phyloP scores from a whole-genome alignment of 1,140 invertebrate species.

The Bombus pyrosoma region DNA sequence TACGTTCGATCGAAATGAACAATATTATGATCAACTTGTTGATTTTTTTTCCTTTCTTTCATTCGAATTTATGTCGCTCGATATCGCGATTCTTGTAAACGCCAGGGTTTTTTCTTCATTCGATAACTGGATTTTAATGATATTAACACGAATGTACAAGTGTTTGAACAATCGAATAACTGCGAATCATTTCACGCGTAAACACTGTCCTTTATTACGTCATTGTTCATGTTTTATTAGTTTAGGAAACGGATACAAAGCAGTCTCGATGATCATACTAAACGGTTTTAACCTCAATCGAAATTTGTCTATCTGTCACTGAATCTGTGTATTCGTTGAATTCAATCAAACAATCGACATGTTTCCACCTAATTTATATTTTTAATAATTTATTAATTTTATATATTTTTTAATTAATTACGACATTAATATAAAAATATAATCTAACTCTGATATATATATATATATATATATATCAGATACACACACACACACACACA shows the following conservation, averaged over 20 bases:
- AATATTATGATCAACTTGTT: slow-evolving; percentile 27
- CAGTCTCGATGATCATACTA: slow-evolving; percentile 28
- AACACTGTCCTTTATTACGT: slow-evolving; percentile 33
- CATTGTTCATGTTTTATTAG: slow-evolving; percentile 45
- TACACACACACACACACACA: too few species aligned
- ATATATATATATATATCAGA: too few species aligned
- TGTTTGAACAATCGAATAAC: background rate
- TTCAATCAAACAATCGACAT: background rate
- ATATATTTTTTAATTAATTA: background rate
- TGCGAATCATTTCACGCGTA: slow-evolving; percentile 13
- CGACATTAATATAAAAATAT: background rate
- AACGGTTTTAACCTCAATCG: background rate
- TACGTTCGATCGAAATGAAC: slow-evolving; percentile 11
- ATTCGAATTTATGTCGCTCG: background rate
- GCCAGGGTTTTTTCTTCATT: background rate
- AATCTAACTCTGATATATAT: too few species aligned
- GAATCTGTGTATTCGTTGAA: background rate
- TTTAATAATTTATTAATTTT: too few species aligned
- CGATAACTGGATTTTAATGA: background rate
- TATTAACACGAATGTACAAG: background rate
- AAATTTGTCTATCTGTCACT: background rate
- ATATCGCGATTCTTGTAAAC: background rate
- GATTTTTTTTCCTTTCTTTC: slow-evolving; percentile 16
- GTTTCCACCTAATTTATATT: background rate
- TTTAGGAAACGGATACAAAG: slow-evolving; percentile 41